phyloP scores from a whole-genome alignment of 2,888 invertebrate species.

The Halocaridina rubra region DNA sequence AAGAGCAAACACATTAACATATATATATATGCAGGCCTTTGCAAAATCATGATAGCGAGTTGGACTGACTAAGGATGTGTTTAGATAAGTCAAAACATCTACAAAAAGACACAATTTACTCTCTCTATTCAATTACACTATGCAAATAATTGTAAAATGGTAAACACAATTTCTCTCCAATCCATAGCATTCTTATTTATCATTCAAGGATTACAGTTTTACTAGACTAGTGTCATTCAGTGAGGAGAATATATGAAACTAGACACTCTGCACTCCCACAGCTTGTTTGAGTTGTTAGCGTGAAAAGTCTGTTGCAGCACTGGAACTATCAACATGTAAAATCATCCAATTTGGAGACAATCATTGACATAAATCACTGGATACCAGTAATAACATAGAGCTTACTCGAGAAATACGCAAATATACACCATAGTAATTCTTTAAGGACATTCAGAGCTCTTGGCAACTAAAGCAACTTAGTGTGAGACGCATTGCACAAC shows the following conservation, averaged over 20 bases:
- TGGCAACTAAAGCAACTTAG: constrained; percentile 20
- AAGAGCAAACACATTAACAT: no score
- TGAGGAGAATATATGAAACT: background rate
- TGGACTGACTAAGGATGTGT: no score
- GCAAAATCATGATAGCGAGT: no score
- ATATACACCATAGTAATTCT: constrained; percentile 16
- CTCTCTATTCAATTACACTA: background rate
- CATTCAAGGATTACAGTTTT: background rate
- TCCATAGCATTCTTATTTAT: background rate
- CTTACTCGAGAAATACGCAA: constrained; percentile 22
- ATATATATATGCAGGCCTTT: no score
- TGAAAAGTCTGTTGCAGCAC: background rate
- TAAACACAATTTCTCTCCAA: background rate
- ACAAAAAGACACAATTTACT: background rate
- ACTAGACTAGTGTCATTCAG: background rate
- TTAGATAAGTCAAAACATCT: no score
- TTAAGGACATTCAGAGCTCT: constrained; percentile 24
- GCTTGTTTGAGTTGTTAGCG: background rate
- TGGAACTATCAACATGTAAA: constrained; percentile 5
- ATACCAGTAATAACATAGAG: constrained; percentile 46
- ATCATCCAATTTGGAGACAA: constrained; percentile 34
- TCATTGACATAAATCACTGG: constrained; percentile 26
- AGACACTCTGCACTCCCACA: background rate
- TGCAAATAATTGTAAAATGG: no score
- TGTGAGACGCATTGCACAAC: constrained; percentile 10